Evolutionary conservation across 1,140 invertebrate species (phyloP).

Genomic region (Gryllus bimaculatus): DNA sequence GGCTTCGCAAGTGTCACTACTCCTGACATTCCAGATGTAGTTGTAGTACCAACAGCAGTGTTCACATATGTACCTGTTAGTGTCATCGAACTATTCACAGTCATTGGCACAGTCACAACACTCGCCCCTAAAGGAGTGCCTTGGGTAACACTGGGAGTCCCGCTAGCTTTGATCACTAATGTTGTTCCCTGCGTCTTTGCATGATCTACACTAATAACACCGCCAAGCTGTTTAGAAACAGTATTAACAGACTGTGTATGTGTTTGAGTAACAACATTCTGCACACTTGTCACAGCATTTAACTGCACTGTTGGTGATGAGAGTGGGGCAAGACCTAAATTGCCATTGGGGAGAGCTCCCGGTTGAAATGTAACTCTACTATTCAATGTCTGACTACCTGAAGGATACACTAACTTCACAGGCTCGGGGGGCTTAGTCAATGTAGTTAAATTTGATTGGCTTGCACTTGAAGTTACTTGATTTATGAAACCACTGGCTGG

Average conservation of each 20-base stretch:
- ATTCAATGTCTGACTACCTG: constrained; percentile 35
- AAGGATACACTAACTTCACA: constrained; percentile 40
- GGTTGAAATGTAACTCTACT: constrained; percentile 30
- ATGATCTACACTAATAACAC: constrained; percentile 26
- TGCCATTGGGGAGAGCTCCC: constrained; percentile 47
- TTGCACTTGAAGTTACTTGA: constrained; percentile 34
- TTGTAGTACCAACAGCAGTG: constrained; percentile 23
- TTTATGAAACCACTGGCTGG: constrained; percentile 34
- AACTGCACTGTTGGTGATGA: constrained; percentile 33
- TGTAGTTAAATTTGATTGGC: constrained; percentile 27
- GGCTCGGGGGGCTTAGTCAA: constrained; percentile 27
- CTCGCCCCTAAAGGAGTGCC: constrained; percentile 35
- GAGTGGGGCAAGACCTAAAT: constrained; percentile 37
- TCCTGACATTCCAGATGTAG: constrained; percentile 35
- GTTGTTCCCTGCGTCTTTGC: constrained; percentile 51
- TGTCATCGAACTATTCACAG: constrained; percentile 46
- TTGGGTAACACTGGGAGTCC: constrained; percentile 26
- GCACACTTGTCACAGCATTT: constrained; percentile 26
- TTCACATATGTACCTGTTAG: constrained; percentile 31
- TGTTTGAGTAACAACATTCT: constrained; percentile 27
- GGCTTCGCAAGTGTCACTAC: constrained; percentile 43
- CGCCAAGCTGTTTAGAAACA: constrained; percentile 25
- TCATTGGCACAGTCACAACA: constrained; percentile 59
- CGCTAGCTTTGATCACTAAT: constrained; percentile 57
- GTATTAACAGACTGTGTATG: constrained; percentile 25